phyloP scores from a whole-genome alignment of 2,888 invertebrate species.

The Papilio gigon region DNA sequence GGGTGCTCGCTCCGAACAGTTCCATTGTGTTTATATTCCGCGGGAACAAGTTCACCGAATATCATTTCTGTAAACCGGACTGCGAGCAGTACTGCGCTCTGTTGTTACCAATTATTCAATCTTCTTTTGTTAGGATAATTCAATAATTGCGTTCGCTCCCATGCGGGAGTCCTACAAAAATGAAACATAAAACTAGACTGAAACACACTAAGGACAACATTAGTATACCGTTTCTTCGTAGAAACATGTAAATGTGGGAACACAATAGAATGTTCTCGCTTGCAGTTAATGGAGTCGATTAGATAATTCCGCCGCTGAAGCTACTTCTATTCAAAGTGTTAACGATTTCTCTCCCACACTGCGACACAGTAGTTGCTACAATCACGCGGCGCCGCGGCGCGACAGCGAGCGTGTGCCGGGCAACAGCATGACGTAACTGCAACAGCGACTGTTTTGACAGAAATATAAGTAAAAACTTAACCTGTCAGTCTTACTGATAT shows the following conservation, averaged over 20 bases:
- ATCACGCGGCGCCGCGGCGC: not conserved
- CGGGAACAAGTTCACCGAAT: conserved; percentile 11
- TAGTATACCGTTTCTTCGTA: not conserved
- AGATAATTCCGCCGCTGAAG: not conserved
- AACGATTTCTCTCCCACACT: conserved; percentile 1
- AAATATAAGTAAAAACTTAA: no score
- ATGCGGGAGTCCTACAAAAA: no score
- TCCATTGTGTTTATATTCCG: conserved; percentile 15
- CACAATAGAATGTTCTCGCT: not conserved
- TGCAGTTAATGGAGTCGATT: not conserved
- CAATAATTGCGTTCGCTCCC: no score
- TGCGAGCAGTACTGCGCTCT: no score
- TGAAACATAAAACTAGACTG: not conserved
- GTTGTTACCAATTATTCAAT: no score
- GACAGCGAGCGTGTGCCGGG: not conserved
- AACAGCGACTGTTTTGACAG: not conserved
- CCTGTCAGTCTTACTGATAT: no score
- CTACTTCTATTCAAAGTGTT: not conserved
- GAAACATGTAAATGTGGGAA: not conserved
- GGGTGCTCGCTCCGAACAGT: not conserved
- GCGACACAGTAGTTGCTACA: not conserved
- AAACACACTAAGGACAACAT: no score
- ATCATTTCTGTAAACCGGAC: not conserved
- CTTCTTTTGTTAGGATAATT: no score
- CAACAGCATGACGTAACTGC: not conserved